Evolutionary conservation across 2,888 invertebrate genomes (phyloP).

Genomic region (Blera fallax): DNA sequence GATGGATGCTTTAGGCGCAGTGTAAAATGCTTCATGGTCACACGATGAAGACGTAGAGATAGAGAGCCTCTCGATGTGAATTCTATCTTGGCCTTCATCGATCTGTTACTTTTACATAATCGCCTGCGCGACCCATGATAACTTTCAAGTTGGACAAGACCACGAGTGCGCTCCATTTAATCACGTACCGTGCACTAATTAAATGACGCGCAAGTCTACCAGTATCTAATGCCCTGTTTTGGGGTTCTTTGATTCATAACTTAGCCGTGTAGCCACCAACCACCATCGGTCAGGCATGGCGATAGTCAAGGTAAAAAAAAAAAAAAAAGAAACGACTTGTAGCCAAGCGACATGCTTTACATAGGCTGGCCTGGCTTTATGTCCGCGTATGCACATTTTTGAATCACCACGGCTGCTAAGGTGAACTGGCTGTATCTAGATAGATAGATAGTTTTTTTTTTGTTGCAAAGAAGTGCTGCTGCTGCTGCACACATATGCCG

Average conservation of each 20-base stretch:
- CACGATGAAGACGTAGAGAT: constrained; percentile 32
- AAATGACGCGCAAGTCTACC: constrained; percentile 67
- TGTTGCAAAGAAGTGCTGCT: background rate
- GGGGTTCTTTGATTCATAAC: constrained; percentile 65
- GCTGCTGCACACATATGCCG: background rate
- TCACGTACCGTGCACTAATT: constrained; percentile 69
- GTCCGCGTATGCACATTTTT: constrained; percentile 51
- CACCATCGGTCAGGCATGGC: constrained; percentile 33
- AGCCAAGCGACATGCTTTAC: constrained; percentile 30
- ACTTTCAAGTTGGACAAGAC: constrained; percentile 31
- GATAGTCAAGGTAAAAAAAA: constrained; percentile 39
- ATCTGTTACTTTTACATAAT: constrained; percentile 39
- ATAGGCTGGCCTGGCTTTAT: constrained; percentile 29
- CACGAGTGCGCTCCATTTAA: constrained; percentile 53
- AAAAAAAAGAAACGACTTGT: constrained; percentile 11
- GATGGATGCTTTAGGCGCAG: constrained; percentile 46
- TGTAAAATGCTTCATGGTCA: constrained; percentile 43
- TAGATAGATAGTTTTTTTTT: background rate
- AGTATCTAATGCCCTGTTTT: constrained; percentile 57
- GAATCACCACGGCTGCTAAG: background rate
- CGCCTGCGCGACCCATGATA: constrained; percentile 5
- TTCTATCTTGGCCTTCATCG: constrained; percentile 28
- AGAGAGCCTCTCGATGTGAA: constrained; percentile 5
- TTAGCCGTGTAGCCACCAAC: constrained; percentile 9
- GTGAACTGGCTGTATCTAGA: constrained; percentile 9